phyloP scores from a whole-genome alignment of 2,888 invertebrate species.

The Bombylius discolor region DNA sequence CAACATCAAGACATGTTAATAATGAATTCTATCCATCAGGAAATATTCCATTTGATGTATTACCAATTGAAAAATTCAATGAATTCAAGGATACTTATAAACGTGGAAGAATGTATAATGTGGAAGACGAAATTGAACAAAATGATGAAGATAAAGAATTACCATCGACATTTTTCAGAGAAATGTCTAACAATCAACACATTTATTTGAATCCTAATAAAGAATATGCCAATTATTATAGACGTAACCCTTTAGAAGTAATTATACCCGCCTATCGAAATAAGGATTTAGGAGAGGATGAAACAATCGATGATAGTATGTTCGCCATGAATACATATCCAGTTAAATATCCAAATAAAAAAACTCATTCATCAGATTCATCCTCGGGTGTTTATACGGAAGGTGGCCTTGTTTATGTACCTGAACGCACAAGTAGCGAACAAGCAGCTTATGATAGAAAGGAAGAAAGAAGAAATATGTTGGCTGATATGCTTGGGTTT shows the following conservation, averaged over 20 bases:
- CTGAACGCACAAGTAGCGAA: conserved; percentile 20
- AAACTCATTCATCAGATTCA: background rate
- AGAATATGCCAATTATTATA: background rate
- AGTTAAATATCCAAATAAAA: conserved; percentile 3
- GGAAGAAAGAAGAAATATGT: conserved; percentile 42
- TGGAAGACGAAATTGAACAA: conserved; percentile 13
- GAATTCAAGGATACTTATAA: conserved; percentile 38
- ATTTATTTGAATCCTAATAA: conserved; percentile 5
- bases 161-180: conserved; percentile 32
- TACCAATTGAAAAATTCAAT: background rate
- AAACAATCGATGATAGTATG: conserved; percentile 4
- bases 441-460: conserved; percentile 27
- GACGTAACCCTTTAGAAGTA: conserved; percentile 10
- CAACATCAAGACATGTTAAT: conserved; percentile 6
- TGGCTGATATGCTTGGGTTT: conserved; percentile 61
- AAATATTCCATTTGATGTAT: background rate
- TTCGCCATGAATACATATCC: conserved; percentile 7
- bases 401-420: conserved; percentile 45
- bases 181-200: conserved; percentile 38
- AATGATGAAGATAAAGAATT: conserved; percentile 32
- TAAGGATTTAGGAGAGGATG: conserved; percentile 3
- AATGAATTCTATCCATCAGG: conserved; percentile 5
- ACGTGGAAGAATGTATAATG: conserved; percentile 13
- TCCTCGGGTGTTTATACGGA: conserved; percentile 43
- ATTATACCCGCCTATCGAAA: conserved; percentile 10